A percentile compares a stretch with the other conserved stretches of the same genome.
Conservation (phyloP, 2,888 invertebrate genomes). For the Mellilla xanthometata region DNA sequence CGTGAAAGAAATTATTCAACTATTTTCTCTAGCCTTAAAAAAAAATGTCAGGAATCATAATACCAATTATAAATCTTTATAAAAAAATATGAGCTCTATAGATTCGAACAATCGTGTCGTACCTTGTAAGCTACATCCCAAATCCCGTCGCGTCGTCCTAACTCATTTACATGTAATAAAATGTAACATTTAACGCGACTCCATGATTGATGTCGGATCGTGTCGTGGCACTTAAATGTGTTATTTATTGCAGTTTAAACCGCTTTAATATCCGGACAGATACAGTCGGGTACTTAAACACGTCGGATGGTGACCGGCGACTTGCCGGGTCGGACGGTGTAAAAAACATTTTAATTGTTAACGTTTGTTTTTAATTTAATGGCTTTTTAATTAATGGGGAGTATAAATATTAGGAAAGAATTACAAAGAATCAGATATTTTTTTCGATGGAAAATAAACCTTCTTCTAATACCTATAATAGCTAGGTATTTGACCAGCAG, state of each 20-base stretch:
- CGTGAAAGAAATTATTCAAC: too few species aligned
- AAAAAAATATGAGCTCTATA: background rate
- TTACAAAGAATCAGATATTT: too few species aligned
- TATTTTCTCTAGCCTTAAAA: too few species aligned
- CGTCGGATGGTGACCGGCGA: conserved; percentile 15
- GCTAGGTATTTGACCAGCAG: too few species aligned
- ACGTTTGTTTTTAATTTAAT: conserved; percentile 23
- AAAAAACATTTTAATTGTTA: conserved; percentile 28
- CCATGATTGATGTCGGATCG: conserved; percentile 69
- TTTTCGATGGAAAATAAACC: too few species aligned
- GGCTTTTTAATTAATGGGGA: conserved; percentile 13
- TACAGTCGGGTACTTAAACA: conserved; percentile 18
- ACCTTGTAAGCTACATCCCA: conserved; percentile 7
- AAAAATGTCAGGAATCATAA: too few species aligned
- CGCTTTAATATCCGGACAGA: conserved; percentile 66
- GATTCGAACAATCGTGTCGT: conserved; percentile 7
- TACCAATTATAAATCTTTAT: background rate
- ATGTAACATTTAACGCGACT: conserved; percentile 64
- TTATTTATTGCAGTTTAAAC: conserved; percentile 81
- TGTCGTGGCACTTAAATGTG: conserved; percentile 64
- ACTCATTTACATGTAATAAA: conserved; percentile 79
- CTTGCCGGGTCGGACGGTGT: conserved; percentile 19
- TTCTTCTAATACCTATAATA: too few species aligned
- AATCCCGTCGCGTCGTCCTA: conserved; percentile 31
- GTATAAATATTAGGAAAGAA: too few species aligned